Evolutionary conservation across 2,113 vertebrate genomes (phyloP), one percentile per base, ranked within the genome.

Genomic region (Ctenomys sociabilis): DNA sequence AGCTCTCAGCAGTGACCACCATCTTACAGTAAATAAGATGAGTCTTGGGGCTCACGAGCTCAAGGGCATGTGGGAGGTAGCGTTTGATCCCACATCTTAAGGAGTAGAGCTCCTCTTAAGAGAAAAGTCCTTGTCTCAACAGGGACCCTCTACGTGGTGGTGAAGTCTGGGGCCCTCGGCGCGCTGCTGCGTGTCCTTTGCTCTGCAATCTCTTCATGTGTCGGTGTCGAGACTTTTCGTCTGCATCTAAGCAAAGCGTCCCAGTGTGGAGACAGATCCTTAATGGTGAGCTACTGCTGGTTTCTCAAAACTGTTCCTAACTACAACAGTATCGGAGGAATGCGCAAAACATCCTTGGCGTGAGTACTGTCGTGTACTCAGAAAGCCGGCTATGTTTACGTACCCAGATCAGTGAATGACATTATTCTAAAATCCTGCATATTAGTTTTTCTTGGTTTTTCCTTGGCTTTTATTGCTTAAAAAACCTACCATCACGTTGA

Each of bases 381-480:
- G 26, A 88, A 95, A 96, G 80, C 5, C 12, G 49, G 17, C n/a
- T 37, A 2, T 40, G 77, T 87, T 95, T 98, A 92, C 40, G 52
- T 37, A 45, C 90, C 95, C 40, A 66, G 90, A 94, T 95, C 78
- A 91, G 95, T 40, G 85, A 78, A 81, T 82, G 97, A 96, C 59
- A 98, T 98, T 97, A 95, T 96, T 80, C 83, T 54, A 85, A 97
- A 98, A 95, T 93, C 84, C 90, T 85, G 12, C 24, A 14, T 57
- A 49, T 43, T 78, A 12, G 40, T 95, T 93, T 97, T 97, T 97
- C 95, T 98, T 97, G 97, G 93, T 96, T 96, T 96, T 96, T 90
- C 54, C 82, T 84, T 80, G 85, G 19, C 83, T 97, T 97, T 96
- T 97, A 97, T 95, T 89, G 94, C 52, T 64, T 93, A 84, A 92